A percentile compares a stretch with the other conserved stretches of the same genome.
Evolutionary conservation across 2,113 vertebrate species (phyloP).

Genomic region (Bombycilla garrulus): DNA sequence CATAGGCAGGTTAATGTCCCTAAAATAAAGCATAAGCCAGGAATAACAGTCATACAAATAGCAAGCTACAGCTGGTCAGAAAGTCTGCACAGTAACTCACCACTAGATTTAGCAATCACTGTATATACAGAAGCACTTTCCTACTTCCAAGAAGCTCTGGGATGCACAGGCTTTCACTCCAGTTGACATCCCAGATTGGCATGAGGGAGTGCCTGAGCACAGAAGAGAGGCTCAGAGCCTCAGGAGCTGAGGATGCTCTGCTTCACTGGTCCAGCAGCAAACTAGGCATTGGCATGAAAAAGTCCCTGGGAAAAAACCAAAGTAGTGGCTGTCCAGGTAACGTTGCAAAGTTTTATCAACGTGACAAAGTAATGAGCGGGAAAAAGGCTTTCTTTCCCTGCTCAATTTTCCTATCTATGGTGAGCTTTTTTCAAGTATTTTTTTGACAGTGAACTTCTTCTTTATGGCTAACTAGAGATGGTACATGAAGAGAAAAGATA

Average conservation of each 20-base stretch:
- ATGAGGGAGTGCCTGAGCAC: background rate
- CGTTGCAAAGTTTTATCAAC: background rate
- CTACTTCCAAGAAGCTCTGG: background rate
- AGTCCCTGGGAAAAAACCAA: background rate
- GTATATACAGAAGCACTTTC: background rate
- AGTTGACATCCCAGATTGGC: background rate
- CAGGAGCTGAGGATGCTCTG: background rate
- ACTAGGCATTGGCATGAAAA: background rate
- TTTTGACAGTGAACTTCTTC: background rate
- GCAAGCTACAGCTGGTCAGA: background rate
- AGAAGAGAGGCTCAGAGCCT: background rate
- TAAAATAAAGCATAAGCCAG: conserved; percentile 35
- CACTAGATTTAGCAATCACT: background rate
- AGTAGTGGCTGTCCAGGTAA: background rate
- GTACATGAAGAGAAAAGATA: background rate
- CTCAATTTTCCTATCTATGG: background rate
- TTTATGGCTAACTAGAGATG: background rate
- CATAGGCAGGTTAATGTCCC: conserved; percentile 41
- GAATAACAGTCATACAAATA: conserved; percentile 23
- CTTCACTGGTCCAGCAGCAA: background rate
- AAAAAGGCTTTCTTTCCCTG: background rate
- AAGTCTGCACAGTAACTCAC: background rate
- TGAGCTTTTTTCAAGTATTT: background rate
- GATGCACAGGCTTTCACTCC: background rate
- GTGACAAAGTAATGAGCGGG: background rate